Evolutionary conservation across 2,797 vertebrate genomes (phyloP).

Genomic region (Galagoides demidoff): DNA sequence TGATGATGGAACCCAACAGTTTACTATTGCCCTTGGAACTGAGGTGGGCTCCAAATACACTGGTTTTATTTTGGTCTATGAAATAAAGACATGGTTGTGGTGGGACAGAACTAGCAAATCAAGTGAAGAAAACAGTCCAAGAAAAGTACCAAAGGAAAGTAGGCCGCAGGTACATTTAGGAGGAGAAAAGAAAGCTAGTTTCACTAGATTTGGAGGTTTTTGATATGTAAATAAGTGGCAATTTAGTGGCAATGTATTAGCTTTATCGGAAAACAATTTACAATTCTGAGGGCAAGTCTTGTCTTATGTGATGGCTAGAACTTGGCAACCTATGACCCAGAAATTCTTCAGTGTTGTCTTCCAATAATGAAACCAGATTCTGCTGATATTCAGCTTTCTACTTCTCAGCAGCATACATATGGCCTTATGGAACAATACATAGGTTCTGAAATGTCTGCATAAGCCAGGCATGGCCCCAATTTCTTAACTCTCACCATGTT

Average conservation of each 20-base stretch:
- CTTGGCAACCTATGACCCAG: neutral
- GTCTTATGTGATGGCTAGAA: neutral
- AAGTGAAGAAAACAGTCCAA: neutral
- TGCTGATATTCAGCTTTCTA: neutral
- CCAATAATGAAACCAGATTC: neutral
- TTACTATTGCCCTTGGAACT: neutral
- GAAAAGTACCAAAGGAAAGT: neutral
- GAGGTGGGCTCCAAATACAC: neutral
- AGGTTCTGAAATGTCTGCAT: constrained; percentile 25
- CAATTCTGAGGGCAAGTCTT: neutral
- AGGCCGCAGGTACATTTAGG: neutral
- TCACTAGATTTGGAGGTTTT: constrained; percentile 26
- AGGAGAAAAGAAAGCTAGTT: neutral
- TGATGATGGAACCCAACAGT: neutral
- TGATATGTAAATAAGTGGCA: constrained; percentile 9
- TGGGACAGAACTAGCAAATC: neutral
- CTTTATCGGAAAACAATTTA: constrained; percentile 33
- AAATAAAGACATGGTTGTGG: neutral
- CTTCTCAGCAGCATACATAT: neutral
- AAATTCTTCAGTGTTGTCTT: neutral
- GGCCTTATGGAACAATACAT: neutral
- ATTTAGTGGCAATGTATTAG: neutral
- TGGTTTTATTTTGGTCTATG: neutral
- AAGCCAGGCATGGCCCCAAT: constrained; percentile 21
- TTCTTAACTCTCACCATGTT: constrained; percentile 52